Percentiles rank a stretch among this genome's conserved stretches.
These are phyloP conservation scores for Endotricha flammealis DNA, from an alignment of 2,888 invertebrate genomes.

Conservation along the genomic window DNA sequence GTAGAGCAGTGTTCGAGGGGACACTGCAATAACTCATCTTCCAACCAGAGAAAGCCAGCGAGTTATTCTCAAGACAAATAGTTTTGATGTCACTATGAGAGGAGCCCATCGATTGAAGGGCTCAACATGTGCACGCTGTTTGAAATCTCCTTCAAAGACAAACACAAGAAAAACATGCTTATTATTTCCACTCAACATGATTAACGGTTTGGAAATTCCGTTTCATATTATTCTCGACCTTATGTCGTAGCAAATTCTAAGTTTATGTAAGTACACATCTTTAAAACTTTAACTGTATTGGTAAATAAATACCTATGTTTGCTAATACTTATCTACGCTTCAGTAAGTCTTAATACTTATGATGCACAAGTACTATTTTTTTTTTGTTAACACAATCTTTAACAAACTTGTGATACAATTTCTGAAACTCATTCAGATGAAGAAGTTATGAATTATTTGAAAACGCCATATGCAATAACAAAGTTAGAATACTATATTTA, in stretches of 20 bases:
- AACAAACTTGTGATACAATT: too few relatives aligned
- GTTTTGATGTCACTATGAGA: constrained; percentile 56
- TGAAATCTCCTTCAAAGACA: constrained; percentile 69
- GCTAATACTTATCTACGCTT: too few relatives aligned
- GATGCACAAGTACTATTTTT: too few relatives aligned
- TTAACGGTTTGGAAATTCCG: constrained; percentile 8
- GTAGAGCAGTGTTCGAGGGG: constrained; percentile 42
- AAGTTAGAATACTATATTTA: constrained; percentile 29
- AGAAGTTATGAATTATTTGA: not conserved
- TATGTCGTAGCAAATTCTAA: too few relatives aligned
- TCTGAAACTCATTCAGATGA: too few relatives aligned
- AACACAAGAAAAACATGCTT: constrained; percentile 69
- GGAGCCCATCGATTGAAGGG: constrained; percentile 57
- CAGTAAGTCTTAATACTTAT: too few relatives aligned
- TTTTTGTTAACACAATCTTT: too few relatives aligned
- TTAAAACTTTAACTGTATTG: too few relatives aligned
- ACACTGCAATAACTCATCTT: constrained; percentile 53
- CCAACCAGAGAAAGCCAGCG: constrained; percentile 51
- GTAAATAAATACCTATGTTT: too few relatives aligned
- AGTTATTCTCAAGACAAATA: constrained; percentile 72
- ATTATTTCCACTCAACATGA: constrained; percentile 36
- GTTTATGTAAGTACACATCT: too few relatives aligned
- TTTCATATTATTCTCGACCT: constrained; percentile 1
- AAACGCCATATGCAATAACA: not conserved
- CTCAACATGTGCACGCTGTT: constrained; percentile 56